Conservation (phyloP, 2,113 vertebrate species). For the Etia nguti region DNA sequence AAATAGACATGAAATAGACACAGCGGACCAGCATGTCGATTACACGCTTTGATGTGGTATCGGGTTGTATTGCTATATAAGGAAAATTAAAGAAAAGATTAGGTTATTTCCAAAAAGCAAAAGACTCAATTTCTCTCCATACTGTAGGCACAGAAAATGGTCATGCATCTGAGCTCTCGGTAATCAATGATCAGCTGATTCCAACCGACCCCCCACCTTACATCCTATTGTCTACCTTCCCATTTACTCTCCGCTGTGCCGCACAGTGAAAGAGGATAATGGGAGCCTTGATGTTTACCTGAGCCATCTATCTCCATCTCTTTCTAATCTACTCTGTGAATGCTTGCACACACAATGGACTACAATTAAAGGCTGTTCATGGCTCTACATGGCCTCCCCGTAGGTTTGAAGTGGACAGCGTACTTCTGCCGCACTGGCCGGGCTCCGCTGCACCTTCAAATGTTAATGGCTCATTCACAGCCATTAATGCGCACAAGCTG, state of each 20-base stretch:
- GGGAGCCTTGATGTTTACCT: slow-evolving; percentile 55
- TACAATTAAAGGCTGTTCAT: slow-evolving; percentile 48
- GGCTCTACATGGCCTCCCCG: slow-evolving; percentile 53
- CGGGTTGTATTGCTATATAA: background rate
- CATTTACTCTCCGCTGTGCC: slow-evolving; percentile 43
- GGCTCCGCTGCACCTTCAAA: slow-evolving; percentile 68
- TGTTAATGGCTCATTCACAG: slow-evolving; percentile 69
- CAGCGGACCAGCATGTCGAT: background rate
- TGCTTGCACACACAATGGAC: slow-evolving; percentile 54
- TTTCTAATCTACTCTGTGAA: slow-evolving; percentile 45
- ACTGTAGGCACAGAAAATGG: background rate
- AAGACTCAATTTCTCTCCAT: background rate
- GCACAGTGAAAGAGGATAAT: slow-evolving; percentile 55
- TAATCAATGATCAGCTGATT: slow-evolving; percentile 29
- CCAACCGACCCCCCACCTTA: slow-evolving; percentile 2
- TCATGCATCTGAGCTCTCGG: slow-evolving; percentile 1
- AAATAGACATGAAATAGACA: background rate
- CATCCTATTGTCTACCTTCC: slow-evolving; percentile 34
- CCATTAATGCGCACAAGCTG: slow-evolving; percentile 65
- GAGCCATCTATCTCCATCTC: slow-evolving; percentile 22
- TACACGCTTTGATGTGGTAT: background rate
- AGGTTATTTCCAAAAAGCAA: background rate
- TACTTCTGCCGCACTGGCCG: slow-evolving; percentile 55
- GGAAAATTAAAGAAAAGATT: background rate
- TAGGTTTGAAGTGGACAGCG: slow-evolving; percentile 62